Conservation (phyloP, 92 coral and sea anemone species). For the Phenganax stokvisi region DNA sequence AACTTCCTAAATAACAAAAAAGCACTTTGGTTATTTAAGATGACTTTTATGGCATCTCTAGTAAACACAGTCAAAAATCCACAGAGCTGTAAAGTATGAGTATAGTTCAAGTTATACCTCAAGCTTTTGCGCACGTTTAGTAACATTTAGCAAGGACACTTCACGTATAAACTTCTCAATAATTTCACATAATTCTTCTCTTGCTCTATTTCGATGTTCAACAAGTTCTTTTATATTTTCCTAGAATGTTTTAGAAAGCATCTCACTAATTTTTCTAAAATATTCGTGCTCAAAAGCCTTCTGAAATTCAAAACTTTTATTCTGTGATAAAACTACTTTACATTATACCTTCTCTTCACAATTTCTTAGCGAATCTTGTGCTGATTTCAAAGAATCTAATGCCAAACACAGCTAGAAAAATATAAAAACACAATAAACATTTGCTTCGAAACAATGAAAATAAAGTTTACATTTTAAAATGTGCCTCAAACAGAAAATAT, state of each 20-base stretch:
- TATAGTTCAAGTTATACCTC: slow-evolving; percentile 9
- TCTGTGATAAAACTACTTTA: too few species aligned
- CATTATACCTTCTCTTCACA: too few species aligned
- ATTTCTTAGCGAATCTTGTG: not conserved
- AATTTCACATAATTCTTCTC: slow-evolving; percentile 44
- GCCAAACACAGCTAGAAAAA: slow-evolving; percentile 15
- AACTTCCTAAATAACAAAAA: not conserved
- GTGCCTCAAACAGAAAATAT: not conserved
- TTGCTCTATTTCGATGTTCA: slow-evolving; percentile 44
- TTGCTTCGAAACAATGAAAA: not conserved
- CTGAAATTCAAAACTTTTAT: too few species aligned
- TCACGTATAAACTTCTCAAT: slow-evolving; percentile 33
- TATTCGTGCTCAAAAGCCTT: too few species aligned
- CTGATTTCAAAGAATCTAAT: not conserved
- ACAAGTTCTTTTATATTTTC: slow-evolving; percentile 43
- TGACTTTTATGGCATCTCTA: not conserved
- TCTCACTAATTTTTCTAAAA: not conserved
- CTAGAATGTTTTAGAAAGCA: not conserved
- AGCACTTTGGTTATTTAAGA: too few species aligned
- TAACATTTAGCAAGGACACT: slow-evolving; percentile 22
- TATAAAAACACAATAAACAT: not conserved
- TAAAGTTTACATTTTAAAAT: not conserved
- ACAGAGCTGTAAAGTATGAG: not conserved
- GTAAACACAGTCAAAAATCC: not conserved
- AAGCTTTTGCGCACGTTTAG: slow-evolving; percentile 37